phyloP scores from a whole-genome alignment of 2,888 invertebrate genomes.

The Melinaea menophilus region DNA sequence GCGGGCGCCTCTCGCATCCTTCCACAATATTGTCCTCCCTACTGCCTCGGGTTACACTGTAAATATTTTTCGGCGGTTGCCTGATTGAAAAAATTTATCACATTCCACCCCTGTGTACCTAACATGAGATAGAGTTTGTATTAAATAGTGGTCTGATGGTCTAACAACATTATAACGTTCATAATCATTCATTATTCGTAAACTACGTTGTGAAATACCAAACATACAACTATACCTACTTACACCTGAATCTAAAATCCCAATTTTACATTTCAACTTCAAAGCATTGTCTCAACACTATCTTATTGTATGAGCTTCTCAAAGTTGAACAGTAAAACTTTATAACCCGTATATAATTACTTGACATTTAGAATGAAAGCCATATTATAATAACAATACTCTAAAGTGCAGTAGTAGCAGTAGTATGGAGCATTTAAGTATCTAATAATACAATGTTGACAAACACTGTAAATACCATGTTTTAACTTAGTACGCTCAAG shows the following conservation, averaged over 20 bases:
- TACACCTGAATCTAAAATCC: not conserved
- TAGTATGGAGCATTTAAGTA: conserved; percentile 38
- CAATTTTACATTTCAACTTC: not conserved
- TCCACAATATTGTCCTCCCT: conserved; percentile 73
- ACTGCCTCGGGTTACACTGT: conserved; percentile 73
- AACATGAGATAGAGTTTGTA: conserved; percentile 66
- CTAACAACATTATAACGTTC: no score
- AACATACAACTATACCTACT: not conserved
- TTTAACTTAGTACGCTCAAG: not conserved
- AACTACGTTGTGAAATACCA: not conserved
- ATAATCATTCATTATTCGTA: no score
- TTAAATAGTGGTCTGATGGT: conserved; percentile 7
- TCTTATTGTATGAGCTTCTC: conserved; percentile 39
- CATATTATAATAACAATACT: conserved; percentile 51
- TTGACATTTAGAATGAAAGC: conserved; percentile 45
- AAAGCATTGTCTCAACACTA: conserved; percentile 11
- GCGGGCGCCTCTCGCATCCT: conserved; percentile 65
- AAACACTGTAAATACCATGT: not conserved
- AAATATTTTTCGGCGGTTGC: conserved; percentile 74
- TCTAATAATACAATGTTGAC: not conserved
- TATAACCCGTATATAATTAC: conserved; percentile 44
- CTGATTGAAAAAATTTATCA: conserved; percentile 76
- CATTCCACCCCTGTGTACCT: conserved; percentile 55
- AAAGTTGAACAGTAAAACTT: conserved; percentile 40
- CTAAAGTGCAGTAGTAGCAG: conserved; percentile 45